Evolutionary conservation across 53 echinoderm and acorn worm genomes (phyloP).

Genomic region (Mesocentrotus franciscanus): DNA sequence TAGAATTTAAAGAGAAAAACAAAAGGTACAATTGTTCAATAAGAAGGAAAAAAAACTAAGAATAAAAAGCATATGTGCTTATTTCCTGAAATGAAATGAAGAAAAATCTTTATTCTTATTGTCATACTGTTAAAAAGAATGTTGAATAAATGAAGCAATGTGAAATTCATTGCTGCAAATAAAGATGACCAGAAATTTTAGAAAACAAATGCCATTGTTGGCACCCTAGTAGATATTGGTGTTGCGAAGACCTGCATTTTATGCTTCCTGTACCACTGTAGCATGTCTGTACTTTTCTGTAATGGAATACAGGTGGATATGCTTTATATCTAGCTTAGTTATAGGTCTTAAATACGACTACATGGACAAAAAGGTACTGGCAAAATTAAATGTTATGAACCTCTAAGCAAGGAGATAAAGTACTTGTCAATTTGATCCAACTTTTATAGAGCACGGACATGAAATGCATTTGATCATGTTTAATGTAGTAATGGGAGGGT

Average conservation of each 20-base stretch:
- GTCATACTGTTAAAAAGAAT: too few species aligned
- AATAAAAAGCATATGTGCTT: too few species aligned
- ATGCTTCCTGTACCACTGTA: not conserved
- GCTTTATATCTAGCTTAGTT: not conserved
- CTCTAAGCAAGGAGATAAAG: not conserved
- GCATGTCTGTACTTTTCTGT: not conserved
- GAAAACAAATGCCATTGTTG: too few species aligned
- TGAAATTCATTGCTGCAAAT: too few species aligned
- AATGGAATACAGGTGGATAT: constrained; percentile 23
- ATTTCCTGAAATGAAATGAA: too few species aligned
- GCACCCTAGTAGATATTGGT: not conserved
- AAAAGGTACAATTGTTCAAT: too few species aligned
- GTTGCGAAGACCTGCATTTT: not conserved
- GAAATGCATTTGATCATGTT: constrained; percentile 15
- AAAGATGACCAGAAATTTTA: too few species aligned
- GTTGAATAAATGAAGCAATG: too few species aligned
- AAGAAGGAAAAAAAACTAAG: too few species aligned
- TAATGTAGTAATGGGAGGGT: not conserved
- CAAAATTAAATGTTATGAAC: not conserved
- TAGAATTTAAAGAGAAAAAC: too few species aligned
- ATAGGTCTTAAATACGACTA: not conserved
- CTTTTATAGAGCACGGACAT: not conserved
- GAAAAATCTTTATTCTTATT: too few species aligned
- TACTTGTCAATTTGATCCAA: not conserved
- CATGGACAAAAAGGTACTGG: not conserved